Conservation (phyloP, 2,797 vertebrate species). For the Acropternis orthonyx region DNA sequence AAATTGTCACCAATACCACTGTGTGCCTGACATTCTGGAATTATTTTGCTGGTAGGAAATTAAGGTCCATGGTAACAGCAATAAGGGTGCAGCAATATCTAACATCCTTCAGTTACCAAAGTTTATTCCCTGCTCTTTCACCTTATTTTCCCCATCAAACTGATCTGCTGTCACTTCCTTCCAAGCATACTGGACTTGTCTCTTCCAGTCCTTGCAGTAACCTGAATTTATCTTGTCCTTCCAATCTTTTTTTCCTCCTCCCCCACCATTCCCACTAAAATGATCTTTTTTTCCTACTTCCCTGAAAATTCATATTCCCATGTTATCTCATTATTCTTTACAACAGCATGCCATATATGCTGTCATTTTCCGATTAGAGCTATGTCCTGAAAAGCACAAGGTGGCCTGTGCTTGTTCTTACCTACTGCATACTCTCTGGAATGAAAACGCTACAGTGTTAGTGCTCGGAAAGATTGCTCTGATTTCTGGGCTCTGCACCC, state of each 20-base stretch:
- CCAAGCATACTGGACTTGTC: background rate
- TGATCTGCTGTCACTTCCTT: background rate
- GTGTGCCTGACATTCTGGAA: background rate
- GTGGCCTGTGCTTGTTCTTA: conserved; percentile 20
- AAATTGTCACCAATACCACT: background rate
- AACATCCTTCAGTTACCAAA: background rate
- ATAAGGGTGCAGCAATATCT: background rate
- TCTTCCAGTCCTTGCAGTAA: background rate
- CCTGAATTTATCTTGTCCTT: conserved; percentile 14
- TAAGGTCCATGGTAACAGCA: background rate
- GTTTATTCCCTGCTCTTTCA: background rate
- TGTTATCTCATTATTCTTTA: conserved; percentile 58
- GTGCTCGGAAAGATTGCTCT: background rate
- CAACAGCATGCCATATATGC: conserved; percentile 39
- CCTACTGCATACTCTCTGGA: conserved; percentile 39
- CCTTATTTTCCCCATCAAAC: background rate
- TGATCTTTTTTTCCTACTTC: background rate
- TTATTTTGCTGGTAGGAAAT: background rate
- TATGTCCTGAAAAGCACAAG: conserved; percentile 45
- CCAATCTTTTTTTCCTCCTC: background rate
- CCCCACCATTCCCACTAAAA: conserved; percentile 1
- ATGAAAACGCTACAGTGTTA: background rate
- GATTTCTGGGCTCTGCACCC: conserved; percentile 14
- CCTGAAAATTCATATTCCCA: conserved; percentile 53
- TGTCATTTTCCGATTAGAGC: conserved; percentile 31